Evolutionary conservation across 53 echinoderm and acorn worm species (phyloP).

Genomic region (Echinometra lucunter): DNA sequence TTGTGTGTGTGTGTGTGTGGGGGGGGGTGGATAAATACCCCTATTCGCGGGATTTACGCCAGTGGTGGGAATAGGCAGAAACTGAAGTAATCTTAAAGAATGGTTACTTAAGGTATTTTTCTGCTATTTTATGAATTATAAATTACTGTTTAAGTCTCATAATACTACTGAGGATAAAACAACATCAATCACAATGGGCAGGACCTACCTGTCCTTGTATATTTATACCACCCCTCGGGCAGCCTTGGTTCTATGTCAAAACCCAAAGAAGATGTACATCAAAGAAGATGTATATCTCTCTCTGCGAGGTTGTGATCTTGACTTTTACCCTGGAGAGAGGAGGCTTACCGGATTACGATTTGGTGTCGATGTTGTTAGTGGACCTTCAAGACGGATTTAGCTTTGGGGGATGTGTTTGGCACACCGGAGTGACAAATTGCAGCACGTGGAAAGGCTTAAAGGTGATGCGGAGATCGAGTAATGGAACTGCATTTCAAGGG

Average conservation of each 20-base stretch:
- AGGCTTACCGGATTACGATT: slow-evolving; percentile 38
- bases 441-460: slow-evolving; percentile 22
- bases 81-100: no score
- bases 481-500: background rate
- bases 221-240: background rate
- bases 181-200: no score
- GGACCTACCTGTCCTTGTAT: background rate
- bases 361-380: slow-evolving; percentile 47
- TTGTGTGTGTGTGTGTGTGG: no score
- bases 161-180: no score
- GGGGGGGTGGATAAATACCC: no score
- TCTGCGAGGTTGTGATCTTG: background rate
- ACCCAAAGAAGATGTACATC: background rate
- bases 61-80: no score
- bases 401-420: slow-evolving; percentile 20
- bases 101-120: no score
- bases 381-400: slow-evolving; percentile 6
- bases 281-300: slow-evolving; percentile 16
- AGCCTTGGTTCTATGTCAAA: background rate
- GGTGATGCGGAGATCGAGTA: background rate
- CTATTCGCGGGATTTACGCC: no score
- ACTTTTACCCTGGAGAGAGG: slow-evolving; percentile 11
- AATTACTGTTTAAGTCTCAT: no score
- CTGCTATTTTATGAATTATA: no score
- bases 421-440: slow-evolving; percentile 3